Conservation (phyloP, 2,797 vertebrate genomes). For the Falco berigora region DNA sequence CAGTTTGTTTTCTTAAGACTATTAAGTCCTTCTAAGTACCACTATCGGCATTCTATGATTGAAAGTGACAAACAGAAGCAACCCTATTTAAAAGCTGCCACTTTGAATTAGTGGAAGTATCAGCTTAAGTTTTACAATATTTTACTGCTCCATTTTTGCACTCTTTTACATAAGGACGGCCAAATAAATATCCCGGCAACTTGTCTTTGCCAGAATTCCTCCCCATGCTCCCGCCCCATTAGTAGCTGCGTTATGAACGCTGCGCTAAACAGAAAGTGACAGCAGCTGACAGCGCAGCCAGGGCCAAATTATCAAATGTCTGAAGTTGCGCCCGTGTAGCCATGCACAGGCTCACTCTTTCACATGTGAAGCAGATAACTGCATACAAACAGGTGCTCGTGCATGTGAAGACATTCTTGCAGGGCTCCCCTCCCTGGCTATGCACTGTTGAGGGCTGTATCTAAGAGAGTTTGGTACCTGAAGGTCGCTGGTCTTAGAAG, state of each 20-base stretch:
- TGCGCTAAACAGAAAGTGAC: slow-evolving; percentile 61
- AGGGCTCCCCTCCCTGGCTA: not conserved
- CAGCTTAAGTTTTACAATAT: slow-evolving; percentile 61
- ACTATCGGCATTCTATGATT: slow-evolving; percentile 69
- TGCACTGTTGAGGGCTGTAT: not conserved
- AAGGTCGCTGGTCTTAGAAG: not conserved
- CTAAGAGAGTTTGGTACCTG: not conserved
- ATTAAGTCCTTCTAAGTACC: slow-evolving; percentile 73
- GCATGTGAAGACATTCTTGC: rapidly evolving
- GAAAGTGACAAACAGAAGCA: slow-evolving; percentile 75
- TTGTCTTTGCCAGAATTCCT: slow-evolving; percentile 58
- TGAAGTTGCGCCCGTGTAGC: slow-evolving; percentile 13
- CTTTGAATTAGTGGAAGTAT: slow-evolving; percentile 72
- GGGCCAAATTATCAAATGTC: slow-evolving; percentile 51
- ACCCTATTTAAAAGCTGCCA: slow-evolving; percentile 74
- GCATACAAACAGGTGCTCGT: not conserved
- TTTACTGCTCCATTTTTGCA: slow-evolving; percentile 54
- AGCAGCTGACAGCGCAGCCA: slow-evolving; percentile 42
- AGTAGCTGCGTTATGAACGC: slow-evolving; percentile 63
- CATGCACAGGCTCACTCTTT: not conserved
- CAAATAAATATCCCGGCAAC: not conserved
- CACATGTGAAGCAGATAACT: not conserved
- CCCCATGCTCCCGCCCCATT: slow-evolving; percentile 53
- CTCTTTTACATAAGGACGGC: slow-evolving; percentile 48
- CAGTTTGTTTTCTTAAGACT: slow-evolving; percentile 74